Percentiles rank a stretch among this genome's conserved stretches.
phyloP scores from a whole-genome alignment of 2,888 invertebrate species.

The Leptinotarsa peninsularis region DNA sequence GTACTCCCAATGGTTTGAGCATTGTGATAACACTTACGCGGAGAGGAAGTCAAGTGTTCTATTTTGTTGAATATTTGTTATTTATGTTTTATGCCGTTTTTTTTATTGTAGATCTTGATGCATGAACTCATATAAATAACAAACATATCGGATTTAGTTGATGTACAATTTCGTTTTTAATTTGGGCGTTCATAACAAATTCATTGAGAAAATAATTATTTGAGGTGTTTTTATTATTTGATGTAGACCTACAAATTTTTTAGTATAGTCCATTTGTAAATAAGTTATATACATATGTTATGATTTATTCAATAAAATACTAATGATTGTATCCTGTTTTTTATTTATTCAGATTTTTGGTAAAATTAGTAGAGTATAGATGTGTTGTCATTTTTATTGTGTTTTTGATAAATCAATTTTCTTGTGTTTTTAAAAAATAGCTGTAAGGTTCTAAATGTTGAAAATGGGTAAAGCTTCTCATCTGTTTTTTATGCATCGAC shows the following conservation, averaged over 20 bases:
- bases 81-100: conserved; percentile 46
- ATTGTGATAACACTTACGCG: conserved; percentile 53
- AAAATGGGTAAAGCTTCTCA: too few relatives aligned
- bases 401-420: too few relatives aligned
- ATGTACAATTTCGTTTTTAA: conserved; percentile 49
- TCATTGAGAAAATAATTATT: conserved; percentile 47
- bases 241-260: conserved; percentile 53
- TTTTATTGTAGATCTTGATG: conserved; percentile 38
- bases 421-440: too few relatives aligned
- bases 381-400: too few relatives aligned
- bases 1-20: conserved; percentile 49
- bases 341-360: neutral
- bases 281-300: conserved; percentile 57
- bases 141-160: conserved; percentile 41
- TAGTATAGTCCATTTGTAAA: conserved; percentile 55
- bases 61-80: conserved; percentile 38
- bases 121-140: conserved; percentile 40
- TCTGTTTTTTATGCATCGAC: too few relatives aligned
- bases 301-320: conserved; percentile 52
- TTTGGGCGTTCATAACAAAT: conserved; percentile 53
- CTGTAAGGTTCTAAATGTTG: too few relatives aligned
- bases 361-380: neutral
- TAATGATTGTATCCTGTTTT: conserved; percentile 40
- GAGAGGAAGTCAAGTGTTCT: conserved; percentile 53
- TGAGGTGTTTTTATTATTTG: conserved; percentile 54